Evolutionary conservation across 2,888 invertebrate species (phyloP), one percentile per base, ranked within the genome.

Genomic region (Macrophya annulata): DNA sequence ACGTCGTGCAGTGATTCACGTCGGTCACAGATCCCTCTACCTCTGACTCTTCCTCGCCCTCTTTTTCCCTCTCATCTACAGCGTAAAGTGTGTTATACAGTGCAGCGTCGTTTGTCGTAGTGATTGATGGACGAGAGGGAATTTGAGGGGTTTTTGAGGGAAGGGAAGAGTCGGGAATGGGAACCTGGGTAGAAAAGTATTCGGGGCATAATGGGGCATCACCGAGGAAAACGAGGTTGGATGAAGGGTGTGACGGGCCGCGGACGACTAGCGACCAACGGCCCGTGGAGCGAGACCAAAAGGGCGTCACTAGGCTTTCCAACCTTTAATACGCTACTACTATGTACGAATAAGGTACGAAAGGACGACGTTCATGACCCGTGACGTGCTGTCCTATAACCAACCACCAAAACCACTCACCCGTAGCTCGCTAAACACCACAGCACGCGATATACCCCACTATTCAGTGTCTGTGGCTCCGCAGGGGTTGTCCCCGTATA

Each of bases 371-470:
- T 83, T 68, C 83, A 83, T 83, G 83, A 83, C 83, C 62, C 83
- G 83, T 83, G 83, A 83, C 83, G 68, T 37, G n/a, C 83, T 43
- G 37, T 68, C 48, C 83, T 45, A 65, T 45, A 40, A 83, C 83
- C 83, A 83, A 83, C 83, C 83, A 83, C 83, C 83, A 12, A 65
- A 83, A 83, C 68, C 83, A 83, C 68, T 83, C 68, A 68, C 40
- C 83, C 71, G 83, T 83, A 62, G 15, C 68, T 83, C 83, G 83
- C 83, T 83, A 83, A 83, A 83, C 83, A 83, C 83, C 83, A 48
- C 65, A 83, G 68, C 83, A 83, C 83, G 83, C 83, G 83, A 83
- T 83, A 31, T 31, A 31, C 31, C 68, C 17, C 71, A 68, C 83
- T 59, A 83, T 83, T 83, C 83, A 83, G 10, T 81, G 62, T 68